Evolutionary conservation across 2,888 invertebrate genomes (phyloP), one percentile per base, ranked within the genome.

Genomic region (Strigamia crassipes): DNA sequence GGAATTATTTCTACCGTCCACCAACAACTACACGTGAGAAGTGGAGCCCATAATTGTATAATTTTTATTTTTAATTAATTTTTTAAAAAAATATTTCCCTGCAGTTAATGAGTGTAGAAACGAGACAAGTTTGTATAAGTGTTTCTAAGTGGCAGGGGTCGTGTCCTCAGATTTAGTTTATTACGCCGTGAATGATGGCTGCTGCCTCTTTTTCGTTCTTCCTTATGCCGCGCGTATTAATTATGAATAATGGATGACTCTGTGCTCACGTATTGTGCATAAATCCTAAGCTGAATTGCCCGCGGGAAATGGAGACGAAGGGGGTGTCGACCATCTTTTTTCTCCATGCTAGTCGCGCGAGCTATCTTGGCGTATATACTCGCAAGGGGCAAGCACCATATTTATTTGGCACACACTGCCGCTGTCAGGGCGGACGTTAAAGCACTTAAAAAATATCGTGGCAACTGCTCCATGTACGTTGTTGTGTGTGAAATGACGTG

Each of bases 181-280:
- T 73, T 73, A 73, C 31, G 73, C 73, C 27, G 73, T 73, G 27
- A 73, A 27, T 27, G 73, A 73, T 73, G 73, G 73, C 73, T 73
- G 73, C 73, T 27, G 27, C 73, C 61, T 66, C 61, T 66, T 73
- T 51, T 73, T 73, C 27, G 27, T 23, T 73, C 73, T 73, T 73
- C 73, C 73, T 73, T 27, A 73, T 27, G 73, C 73, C 73, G 73
- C 61, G 61, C 73, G 73, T 73, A 73, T 73, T 73, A 73, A 73
- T 73, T 73, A 73, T 73, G 73, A 73, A 73, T 73, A 73, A 73
- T 73, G 73, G 73, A 73, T 73, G 73, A 73, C 73, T 73, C 73
- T 31, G 31, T 27, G 73, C 73, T 73, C 73, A 73, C 73, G 73
- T 73, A 23, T 73, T 12, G 27, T 31, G 73, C 73, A 73, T 73